Conservation (phyloP, 2,113 vertebrate genomes). For the Platichthys flesus region DNA sequence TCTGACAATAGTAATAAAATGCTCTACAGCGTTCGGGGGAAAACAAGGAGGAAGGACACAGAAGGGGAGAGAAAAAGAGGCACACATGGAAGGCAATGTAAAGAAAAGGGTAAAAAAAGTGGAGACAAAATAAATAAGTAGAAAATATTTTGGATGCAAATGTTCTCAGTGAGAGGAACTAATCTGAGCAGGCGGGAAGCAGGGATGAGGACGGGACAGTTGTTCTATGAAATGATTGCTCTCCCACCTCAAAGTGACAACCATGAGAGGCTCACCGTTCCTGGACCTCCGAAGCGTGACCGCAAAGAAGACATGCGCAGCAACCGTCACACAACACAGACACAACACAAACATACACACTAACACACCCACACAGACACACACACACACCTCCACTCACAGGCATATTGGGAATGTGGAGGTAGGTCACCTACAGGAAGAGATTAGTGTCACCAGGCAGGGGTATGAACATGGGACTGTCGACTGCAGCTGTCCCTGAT, state of each 20-base stretch:
- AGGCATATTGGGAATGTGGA: conserved; percentile 58
- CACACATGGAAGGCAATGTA: conserved; percentile 45
- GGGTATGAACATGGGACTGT: conserved; percentile 67
- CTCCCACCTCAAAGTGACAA: conserved; percentile 81
- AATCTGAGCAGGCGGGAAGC: conserved; percentile 76
- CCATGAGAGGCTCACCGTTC: conserved; percentile 80
- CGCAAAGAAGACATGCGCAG: conserved; percentile 67
- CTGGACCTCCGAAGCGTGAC: conserved; percentile 78
- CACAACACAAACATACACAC: background rate
- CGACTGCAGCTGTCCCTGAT: conserved; percentile 61
- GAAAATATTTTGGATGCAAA: conserved; percentile 77
- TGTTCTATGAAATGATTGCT: conserved; percentile 80
- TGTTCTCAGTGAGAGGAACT: conserved; percentile 77
- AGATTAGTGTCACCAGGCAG: conserved; percentile 78
- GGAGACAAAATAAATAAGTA: conserved; percentile 54
- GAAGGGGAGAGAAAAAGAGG: conserved; percentile 41
- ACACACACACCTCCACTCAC: conserved; percentile 46
- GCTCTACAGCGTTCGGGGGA: conserved; percentile 72
- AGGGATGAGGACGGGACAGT: conserved; percentile 75
- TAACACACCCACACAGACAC: background rate
- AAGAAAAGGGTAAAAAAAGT: conserved; percentile 34
- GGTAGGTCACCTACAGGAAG: conserved; percentile 73
- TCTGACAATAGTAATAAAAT: conserved; percentile 91
- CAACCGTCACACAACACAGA: conserved; percentile 50
- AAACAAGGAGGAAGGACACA: conserved; percentile 50